These are phyloP conservation scores for Leuciscus waleckii DNA, from an alignment of 2,797 vertebrate genomes.

Conservation along the genomic window DNA sequence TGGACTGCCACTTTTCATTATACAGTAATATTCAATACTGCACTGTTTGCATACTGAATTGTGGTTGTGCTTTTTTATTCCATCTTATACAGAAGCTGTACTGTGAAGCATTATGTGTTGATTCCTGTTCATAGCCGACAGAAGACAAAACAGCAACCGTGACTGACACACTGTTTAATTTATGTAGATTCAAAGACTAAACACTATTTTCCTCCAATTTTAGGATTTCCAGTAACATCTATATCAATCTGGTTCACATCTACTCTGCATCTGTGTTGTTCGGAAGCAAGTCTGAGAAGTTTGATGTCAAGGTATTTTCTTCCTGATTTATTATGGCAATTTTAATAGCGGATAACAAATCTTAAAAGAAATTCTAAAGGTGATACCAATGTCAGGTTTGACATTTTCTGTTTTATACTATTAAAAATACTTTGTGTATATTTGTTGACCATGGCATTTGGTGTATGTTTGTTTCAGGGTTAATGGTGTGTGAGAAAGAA, in stretches of 20 bases:
- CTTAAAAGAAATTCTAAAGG: neutral
- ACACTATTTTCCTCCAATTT: constrained; percentile 26
- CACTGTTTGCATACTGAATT: neutral
- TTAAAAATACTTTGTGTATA: neutral
- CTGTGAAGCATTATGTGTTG: neutral
- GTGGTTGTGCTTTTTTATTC: neutral
- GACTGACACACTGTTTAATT: neutral
- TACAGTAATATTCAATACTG: neutral
- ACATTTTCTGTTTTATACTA: neutral
- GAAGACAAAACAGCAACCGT: neutral
- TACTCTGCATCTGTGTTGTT: constrained; percentile 86
- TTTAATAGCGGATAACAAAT: neutral
- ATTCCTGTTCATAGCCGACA: neutral
- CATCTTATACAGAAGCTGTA: neutral
- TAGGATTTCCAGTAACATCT: constrained; percentile 80
- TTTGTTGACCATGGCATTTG: neutral
- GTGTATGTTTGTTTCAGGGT: constrained; percentile 71
- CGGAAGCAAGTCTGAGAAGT: constrained; percentile 81
- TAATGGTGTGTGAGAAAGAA: constrained; percentile 79
- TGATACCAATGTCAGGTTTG: neutral
- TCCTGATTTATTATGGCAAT: neutral
- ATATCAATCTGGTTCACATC: constrained; percentile 83
- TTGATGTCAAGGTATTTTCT: constrained; percentile 88
- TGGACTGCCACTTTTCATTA: neutral
- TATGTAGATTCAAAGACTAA: neutral